A percentile compares a stretch with the other conserved stretches of the same genome.
Conservation (phyloP, 2,113 vertebrate genomes). For the Uropsilus gracilis region DNA sequence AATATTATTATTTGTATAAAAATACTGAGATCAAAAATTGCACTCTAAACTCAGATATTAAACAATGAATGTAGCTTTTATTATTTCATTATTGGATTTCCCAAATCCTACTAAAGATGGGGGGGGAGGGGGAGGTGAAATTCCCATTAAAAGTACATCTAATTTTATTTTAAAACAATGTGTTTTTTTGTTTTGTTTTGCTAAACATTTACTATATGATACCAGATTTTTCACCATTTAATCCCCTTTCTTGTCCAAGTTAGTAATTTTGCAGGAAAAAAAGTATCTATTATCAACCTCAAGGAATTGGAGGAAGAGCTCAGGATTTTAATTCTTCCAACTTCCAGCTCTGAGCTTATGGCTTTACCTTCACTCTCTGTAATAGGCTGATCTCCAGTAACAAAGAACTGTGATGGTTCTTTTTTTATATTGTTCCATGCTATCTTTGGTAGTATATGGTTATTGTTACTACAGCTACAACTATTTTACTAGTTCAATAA, state of each 20-base stretch:
- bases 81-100: background rate
- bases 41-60: background rate
- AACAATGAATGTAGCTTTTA: background rate
- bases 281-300: background rate
- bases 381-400: background rate
- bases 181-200: background rate
- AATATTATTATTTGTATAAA: background rate
- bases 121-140: background rate
- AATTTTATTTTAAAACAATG: background rate
- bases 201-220: background rate
- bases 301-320: background rate
- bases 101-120: background rate
- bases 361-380: background rate
- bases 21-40: background rate
- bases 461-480: background rate
- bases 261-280: background rate
- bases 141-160: background rate
- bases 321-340: rapidly evolving
- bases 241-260: background rate
- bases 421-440: background rate
- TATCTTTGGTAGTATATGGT: background rate
- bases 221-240: background rate
- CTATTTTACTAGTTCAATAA: background rate
- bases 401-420: no score
- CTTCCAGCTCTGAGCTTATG: background rate